Conservation (phyloP, 2,113 vertebrate species). For the Epinephelus lanceolatus region DNA sequence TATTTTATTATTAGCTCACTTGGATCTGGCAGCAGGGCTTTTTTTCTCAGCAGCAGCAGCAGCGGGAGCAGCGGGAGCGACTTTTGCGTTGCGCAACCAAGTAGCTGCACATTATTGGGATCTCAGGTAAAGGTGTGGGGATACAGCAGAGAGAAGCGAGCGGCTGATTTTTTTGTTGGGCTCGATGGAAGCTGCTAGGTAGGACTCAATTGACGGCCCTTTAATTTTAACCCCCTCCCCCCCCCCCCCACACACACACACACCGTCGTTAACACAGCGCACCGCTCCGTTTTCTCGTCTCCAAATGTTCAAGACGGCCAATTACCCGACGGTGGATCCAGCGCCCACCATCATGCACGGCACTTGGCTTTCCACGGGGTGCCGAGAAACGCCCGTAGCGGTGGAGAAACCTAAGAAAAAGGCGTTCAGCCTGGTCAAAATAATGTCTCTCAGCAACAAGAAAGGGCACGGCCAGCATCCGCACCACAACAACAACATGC, state of each 20-base stretch:
- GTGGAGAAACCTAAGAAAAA: slow-evolving; percentile 90
- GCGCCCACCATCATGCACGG: slow-evolving; percentile 84
- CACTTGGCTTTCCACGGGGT: slow-evolving; percentile 83
- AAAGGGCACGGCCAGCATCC: slow-evolving; percentile 86
- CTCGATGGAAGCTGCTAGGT: slow-evolving; percentile 65
- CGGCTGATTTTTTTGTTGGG: background rate
- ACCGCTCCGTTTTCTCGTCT: slow-evolving; percentile 50
- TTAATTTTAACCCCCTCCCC: slow-evolving; percentile 50
- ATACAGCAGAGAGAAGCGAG: slow-evolving; percentile 4
- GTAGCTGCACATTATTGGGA: slow-evolving; percentile 2
- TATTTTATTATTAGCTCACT: slow-evolving; percentile 69
- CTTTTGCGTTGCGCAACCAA: slow-evolving; percentile 40
- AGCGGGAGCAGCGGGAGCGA: slow-evolving; percentile 29
- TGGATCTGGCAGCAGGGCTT: slow-evolving; percentile 42
- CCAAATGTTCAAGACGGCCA: slow-evolving; percentile 77
- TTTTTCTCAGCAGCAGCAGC: slow-evolving; percentile 20
- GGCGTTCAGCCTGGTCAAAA: slow-evolving; percentile 92
- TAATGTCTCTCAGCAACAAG: slow-evolving; percentile 89
- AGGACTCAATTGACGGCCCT: slow-evolving; percentile 74
- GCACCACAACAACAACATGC: slow-evolving; percentile 90
- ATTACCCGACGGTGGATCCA: slow-evolving; percentile 88
- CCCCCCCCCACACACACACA: background rate
- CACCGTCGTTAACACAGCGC: slow-evolving; percentile 67
- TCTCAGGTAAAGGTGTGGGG: slow-evolving; percentile 68
- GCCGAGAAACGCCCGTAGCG: slow-evolving; percentile 85